Evolutionary conservation across 2,797 vertebrate genomes (phyloP).

Genomic region (Aplochiton taeniatus): DNA sequence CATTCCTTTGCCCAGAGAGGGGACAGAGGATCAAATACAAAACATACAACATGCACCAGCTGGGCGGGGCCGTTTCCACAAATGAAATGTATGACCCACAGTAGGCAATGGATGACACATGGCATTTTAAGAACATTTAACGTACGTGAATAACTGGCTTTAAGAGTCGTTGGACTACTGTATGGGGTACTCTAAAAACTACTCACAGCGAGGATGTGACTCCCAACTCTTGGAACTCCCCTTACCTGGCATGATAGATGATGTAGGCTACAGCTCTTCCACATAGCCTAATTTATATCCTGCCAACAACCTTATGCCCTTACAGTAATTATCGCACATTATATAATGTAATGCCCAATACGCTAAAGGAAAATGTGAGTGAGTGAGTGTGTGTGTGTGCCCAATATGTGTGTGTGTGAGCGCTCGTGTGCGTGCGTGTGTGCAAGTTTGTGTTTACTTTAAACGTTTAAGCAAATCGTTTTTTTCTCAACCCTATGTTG

Average conservation of each 20-base stretch:
- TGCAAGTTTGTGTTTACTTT: neutral
- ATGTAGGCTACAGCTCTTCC: too few species aligned
- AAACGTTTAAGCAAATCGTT: neutral
- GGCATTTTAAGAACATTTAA: slow-evolving; percentile 7
- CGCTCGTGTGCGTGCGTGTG: neutral
- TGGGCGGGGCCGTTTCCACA: slow-evolving; percentile 23
- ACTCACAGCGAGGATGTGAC: too few species aligned
- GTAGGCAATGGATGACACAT: slow-evolving; percentile 21
- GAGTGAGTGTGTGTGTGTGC: neutral
- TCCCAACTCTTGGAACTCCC: too few species aligned
- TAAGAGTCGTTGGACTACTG: too few species aligned
- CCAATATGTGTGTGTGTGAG: neutral
- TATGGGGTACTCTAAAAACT: too few species aligned
- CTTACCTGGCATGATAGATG: too few species aligned
- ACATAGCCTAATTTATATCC: too few species aligned
- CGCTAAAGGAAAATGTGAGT: neutral
- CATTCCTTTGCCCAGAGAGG: slow-evolving; percentile 63
- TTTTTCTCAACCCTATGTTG: too few species aligned
- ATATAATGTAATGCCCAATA: too few species aligned
- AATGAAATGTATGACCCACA: slow-evolving; percentile 24
- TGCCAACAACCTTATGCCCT: too few species aligned
- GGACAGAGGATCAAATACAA: slow-evolving; percentile 38
- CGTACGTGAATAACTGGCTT: too few species aligned
- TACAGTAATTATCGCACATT: too few species aligned
- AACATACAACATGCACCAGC: slow-evolving; percentile 41